These are phyloP conservation scores for Drosophila prostipennis DNA, from an alignment of 2,888 invertebrate genomes.

Conservation along the genomic window DNA sequence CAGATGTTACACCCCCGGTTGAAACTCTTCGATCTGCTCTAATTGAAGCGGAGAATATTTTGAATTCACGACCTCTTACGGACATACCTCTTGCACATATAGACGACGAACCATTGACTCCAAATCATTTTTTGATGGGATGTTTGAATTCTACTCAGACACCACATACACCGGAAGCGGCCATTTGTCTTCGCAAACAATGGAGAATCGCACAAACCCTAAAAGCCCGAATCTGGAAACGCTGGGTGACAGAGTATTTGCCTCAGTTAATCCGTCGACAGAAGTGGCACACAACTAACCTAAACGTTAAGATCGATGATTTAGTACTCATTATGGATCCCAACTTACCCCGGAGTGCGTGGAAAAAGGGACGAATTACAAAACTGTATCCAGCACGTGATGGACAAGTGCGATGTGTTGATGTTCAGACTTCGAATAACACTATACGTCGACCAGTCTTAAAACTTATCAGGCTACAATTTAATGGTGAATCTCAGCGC, in stretches of 20 bases:
- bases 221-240: not conserved
- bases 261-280: not conserved
- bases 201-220: not conserved
- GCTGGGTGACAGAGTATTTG: not conserved
- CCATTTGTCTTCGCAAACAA: not conserved
- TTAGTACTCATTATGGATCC: not conserved
- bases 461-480: not conserved
- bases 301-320: not conserved
- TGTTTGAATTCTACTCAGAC: not conserved
- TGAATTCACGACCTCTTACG: not conserved
- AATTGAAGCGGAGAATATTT: not conserved
- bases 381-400: not conserved
- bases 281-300: not conserved
- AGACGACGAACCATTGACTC: not conserved
- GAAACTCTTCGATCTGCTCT: not conserved
- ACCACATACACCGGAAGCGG: not conserved
- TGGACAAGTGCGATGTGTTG: too few species aligned
- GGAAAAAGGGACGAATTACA: not conserved
- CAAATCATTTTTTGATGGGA: slow-evolving; percentile 2
- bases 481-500: slow-evolving; percentile 1
- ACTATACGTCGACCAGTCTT: not conserved
- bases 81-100: not conserved
- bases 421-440: not conserved
- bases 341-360: not conserved
- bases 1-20: not conserved